These are phyloP conservation scores for Onchidella celtica DNA, from an alignment of 2,888 invertebrate species.

Conservation along the genomic window DNA sequence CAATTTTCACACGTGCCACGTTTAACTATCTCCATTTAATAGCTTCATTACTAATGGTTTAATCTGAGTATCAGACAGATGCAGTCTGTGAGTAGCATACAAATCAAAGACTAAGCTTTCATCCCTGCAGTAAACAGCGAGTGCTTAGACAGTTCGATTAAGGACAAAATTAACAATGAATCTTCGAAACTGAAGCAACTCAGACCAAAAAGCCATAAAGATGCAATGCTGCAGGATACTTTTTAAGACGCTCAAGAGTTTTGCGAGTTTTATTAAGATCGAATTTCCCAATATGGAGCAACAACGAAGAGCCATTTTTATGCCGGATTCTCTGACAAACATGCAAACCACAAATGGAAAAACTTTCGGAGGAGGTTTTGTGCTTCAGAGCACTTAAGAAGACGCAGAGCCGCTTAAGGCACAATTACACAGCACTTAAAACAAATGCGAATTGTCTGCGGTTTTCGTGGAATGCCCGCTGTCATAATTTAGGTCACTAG, in stretches of 20 bases:
- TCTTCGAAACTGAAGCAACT: no score
- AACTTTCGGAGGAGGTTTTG: neutral
- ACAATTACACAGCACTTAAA: neutral
- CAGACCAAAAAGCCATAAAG: neutral
- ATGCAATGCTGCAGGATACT: neutral
- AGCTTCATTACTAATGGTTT: no score
- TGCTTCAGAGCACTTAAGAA: neutral
- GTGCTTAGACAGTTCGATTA: no score
- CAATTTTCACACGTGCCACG: no score
- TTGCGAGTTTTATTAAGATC: neutral
- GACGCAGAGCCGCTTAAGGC: neutral
- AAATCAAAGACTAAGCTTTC: no score
- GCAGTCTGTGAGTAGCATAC: no score
- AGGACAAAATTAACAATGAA: no score
- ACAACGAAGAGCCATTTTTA: slow-evolving; percentile 31
- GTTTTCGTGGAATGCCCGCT: no score
- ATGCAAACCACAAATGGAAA: slow-evolving; percentile 16
- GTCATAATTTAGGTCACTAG: no score
- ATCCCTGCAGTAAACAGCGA: no score
- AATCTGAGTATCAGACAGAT: no score
- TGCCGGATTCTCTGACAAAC: neutral
- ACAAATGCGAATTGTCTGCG: neutral
- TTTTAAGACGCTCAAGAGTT: slow-evolving; percentile 1
- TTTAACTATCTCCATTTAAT: no score
- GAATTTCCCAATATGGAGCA: slow-evolving; percentile 5